Base-by-base conservation (phyloP, 2,888 invertebrate genomes). In the Drosophila incognita region DNA sequence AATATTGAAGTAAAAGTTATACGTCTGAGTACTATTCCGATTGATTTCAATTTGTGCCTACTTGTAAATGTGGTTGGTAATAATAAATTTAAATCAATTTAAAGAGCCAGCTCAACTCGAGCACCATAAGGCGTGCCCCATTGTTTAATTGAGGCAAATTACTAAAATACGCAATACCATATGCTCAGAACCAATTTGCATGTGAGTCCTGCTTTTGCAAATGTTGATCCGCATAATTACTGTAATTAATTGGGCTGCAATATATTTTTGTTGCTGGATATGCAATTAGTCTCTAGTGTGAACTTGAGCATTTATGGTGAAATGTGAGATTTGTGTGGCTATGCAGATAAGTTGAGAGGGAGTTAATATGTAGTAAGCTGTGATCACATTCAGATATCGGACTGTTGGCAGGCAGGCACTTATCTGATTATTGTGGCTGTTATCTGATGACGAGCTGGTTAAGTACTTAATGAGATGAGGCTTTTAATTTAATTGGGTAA, bases 401-500 rank as follows among this genome's bases (percentile, higher is more conserved):
- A 27, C 2, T 29, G 10, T 4, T 38, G 38, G 4, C 36, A 36
- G 11, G 10, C 18, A 3, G 3, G 0, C 21, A 21, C 5, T 40
- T 29, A 40, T 4, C 29, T 29, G 35, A 59, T 59, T 49, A 59
- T 36, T 35, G 24, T 15, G 54, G 40, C 15, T 52, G 59, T 68
- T 60, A 59, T 48, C 5, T 46, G 36, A 58, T 69, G 53, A 65
- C 38, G 51, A 46, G 40, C 49, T 36, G 11, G 57, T 70, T 75
- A 64, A 70, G 57, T 53, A 53, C 15, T 59, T 48, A 33, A 72
- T 66, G 48, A 60, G 59, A 61, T 74, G 67, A 15, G 57, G 51
- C 69, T 57, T 58, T 77, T 74, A 65, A 79, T 76, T 84, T 61
- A 79, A 87, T 71, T 73, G 69, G 68, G 64, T 57, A 49, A 69